Evolutionary conservation across 2,113 vertebrate species (phyloP).

Genomic region (Notiomystis cincta): DNA sequence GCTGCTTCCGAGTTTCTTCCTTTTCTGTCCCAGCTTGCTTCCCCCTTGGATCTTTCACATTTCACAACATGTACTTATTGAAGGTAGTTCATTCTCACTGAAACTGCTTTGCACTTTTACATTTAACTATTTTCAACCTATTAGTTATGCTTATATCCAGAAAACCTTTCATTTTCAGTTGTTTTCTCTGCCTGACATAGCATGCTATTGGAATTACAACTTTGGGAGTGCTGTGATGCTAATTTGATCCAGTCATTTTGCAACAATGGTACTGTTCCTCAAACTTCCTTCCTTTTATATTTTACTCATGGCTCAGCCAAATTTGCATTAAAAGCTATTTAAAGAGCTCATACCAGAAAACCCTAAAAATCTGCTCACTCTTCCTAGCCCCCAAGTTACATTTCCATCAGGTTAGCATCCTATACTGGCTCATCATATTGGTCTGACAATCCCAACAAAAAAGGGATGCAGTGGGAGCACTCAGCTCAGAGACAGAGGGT

Average conservation of each 20-base stretch:
- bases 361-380: background rate
- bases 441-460: background rate
- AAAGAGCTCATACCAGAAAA: background rate
- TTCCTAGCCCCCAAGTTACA: background rate
- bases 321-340: background rate
- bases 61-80: rapidly evolving
- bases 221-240: background rate
- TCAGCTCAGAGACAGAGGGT: background rate
- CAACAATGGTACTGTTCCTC: background rate
- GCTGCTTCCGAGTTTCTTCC: background rate
- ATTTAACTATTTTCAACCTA: background rate
- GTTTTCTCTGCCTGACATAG: background rate
- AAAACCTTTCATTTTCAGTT: background rate
- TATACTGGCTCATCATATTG: rapidly evolving
- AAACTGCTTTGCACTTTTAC: background rate
- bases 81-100: background rate
- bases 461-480: background rate
- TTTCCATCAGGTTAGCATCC: background rate
- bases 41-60: background rate
- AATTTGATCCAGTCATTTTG: background rate
- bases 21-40: background rate
- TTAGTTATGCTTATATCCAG: background rate
- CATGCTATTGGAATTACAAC: background rate
- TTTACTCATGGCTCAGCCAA: background rate
- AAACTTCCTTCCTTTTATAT: background rate